Evolutionary conservation across 2,113 vertebrate species (phyloP).

Genomic region (Protobothrops flavoviridis): DNA sequence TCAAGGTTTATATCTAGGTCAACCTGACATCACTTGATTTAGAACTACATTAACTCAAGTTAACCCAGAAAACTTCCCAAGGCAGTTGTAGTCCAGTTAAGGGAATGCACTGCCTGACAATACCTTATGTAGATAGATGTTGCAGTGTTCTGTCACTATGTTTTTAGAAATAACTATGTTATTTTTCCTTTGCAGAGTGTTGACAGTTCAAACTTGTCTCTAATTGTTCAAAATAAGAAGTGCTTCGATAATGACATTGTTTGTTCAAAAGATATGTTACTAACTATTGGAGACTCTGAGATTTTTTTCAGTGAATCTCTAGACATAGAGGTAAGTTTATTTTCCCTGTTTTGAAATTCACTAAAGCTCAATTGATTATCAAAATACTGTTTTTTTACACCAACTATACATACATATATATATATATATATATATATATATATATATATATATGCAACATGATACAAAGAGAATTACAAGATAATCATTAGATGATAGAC

Average conservation of each 20-base stretch:
- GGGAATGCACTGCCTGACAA: not conserved
- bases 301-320: conserved; percentile 91
- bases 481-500: not conserved
- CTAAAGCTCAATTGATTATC: conserved; percentile 27
- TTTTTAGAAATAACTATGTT: conserved; percentile 36
- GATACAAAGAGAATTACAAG: not conserved
- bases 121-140: conserved; percentile 10
- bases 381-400: not conserved
- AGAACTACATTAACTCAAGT: not conserved
- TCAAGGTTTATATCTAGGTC: conserved; percentile 9
- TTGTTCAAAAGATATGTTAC: conserved; percentile 92
- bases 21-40: conserved; percentile 13
- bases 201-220: conserved; percentile 84
- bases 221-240: conserved; percentile 94
- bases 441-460: not conserved
- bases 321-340: conserved; percentile 83
- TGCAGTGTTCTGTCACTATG: conserved; percentile 13
- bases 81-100: not conserved
- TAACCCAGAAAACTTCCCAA: conserved; percentile 7
- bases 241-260: conserved; percentile 98
- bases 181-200: conserved; percentile 76
- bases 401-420: not conserved
- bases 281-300: conserved; percentile 88
- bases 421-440: too few species aligned
- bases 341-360: conserved; percentile 43